Conservation (phyloP, 2,888 invertebrate genomes). For the Trachelus iudaicus region DNA sequence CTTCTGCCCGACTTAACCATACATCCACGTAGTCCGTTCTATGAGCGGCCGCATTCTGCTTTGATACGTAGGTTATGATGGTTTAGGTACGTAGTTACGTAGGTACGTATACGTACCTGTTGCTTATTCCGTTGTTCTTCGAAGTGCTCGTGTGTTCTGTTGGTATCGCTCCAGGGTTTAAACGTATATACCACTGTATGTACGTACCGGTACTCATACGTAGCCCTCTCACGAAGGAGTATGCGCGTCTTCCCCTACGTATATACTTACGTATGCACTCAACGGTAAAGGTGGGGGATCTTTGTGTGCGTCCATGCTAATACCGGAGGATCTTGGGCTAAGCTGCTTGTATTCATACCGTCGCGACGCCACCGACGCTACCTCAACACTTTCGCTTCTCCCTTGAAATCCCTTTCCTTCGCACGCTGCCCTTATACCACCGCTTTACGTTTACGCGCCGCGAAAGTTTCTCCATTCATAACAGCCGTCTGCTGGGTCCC, state of each 20-base stretch:
- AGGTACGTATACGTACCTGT: conserved; percentile 47
- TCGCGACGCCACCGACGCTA: neutral
- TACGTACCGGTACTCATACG: conserved; percentile 14
- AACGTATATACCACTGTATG: conserved; percentile 10
- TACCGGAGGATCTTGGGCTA: conserved; percentile 29
- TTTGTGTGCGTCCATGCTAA: conserved; percentile 26
- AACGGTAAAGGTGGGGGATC: conserved; percentile 8
- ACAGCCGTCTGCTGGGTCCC: conserved; percentile 30
- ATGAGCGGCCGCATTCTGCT: conserved; percentile 29
- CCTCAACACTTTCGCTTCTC: neutral
- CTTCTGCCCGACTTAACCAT: conserved; percentile 42
- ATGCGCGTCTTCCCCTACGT: neutral
- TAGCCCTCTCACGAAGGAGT: conserved; percentile 5
- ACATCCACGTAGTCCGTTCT: conserved; percentile 23
- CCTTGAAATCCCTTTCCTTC: conserved; percentile 1
- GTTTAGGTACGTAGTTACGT: neutral
- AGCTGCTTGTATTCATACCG: conserved; percentile 28
- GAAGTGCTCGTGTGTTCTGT: conserved; percentile 14
- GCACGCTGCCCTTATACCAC: conserved; percentile 1
- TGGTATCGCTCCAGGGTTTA: conserved; percentile 13
- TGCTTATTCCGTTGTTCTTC: conserved; percentile 54
- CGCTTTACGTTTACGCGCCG: conserved; percentile 29
- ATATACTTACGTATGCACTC: conserved; percentile 21
- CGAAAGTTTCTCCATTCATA: conserved; percentile 60
- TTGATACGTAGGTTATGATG: conserved; percentile 44